Conservation (phyloP, 1,140 invertebrate genomes). For the Penaeus vannamei region DNA sequence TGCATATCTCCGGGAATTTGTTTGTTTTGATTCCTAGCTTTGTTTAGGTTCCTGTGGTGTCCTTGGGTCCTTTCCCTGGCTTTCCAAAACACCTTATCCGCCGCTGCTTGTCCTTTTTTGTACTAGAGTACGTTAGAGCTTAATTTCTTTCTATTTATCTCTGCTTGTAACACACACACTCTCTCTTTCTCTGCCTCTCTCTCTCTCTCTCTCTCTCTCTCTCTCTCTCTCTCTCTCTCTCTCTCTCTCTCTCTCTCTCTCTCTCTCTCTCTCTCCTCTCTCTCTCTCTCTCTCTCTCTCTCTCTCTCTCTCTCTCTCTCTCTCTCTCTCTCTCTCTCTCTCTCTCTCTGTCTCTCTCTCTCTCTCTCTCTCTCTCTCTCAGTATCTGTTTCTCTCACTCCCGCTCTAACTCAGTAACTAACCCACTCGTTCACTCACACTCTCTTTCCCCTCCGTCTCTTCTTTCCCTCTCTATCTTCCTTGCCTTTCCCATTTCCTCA, state of each 20-base stretch:
- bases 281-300: too few species aligned
- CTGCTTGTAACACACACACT: neutral
- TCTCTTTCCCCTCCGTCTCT: neutral
- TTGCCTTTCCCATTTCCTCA: neutral
- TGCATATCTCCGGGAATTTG: neutral
- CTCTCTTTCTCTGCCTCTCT: conserved; percentile 7
- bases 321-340: neutral
- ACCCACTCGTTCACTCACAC: too few species aligned
- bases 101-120: neutral
- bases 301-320: neutral
- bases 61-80: neutral
- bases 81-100: neutral
- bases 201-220: conserved; percentile 28
- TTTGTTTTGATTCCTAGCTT: too few species aligned
- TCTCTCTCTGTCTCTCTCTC: neutral
- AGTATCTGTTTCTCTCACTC: neutral
- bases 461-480: neutral
- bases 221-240: neutral
- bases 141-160: neutral
- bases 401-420: too few species aligned
- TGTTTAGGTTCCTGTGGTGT: neutral
- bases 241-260: conserved; percentile 16
- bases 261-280: neutral
- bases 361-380: neutral
- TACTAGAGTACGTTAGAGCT: neutral